Base-by-base conservation (phyloP, 2,888 invertebrate species). In the Dasysyrphus albostriatus region DNA sequence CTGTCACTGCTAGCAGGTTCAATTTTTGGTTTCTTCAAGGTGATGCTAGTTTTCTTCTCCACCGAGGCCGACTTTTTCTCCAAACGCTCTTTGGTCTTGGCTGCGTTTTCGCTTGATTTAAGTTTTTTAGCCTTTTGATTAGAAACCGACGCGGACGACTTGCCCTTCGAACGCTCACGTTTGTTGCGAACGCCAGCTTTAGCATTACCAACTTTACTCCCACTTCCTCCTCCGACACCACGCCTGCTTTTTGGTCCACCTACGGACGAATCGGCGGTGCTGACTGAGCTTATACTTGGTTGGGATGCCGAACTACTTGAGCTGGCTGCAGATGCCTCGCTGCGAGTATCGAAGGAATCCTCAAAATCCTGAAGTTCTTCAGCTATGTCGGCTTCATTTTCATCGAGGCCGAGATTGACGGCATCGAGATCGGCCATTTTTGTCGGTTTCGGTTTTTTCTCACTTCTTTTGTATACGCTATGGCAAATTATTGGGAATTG, bases 241-340 rank as follows among this genome's bases (percentile, higher is more conserved):
- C 88, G 88, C 73, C 88, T 88, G 74, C 84, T 92, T 92, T 94
- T 94, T 78, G 94, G 90, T 63, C 90, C 93, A 47, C 88, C 90
- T 24, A 93, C 93, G 1, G 94, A 95, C 6, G 95, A 96, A 89
- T 95, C 95, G 2, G 90, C 82, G 5, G 96, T 94, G 90, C 96
- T 97, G 42, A 95, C 96, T 32, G 96, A 95, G 92, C 96, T 96
- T 82, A 96, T 96, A 90, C 96, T 96, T 8, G 96, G 96, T 88
- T 95, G 95, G 90, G 95, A 95, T 1, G 96, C 95, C 77, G 94
- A 94, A 5, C 92, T 91, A 67, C 91, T 91, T 88, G 95, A 95
- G 5, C 96, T 96, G 0, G 92, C 92, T 88, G 97, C 97, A 69
- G 97, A 97, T 39, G 98, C 97, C 93, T 98, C 98, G 92, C 98